Percentiles rank a stretch among this genome's conserved stretches.
Evolutionary conservation across 1,140 invertebrate genomes (phyloP).

Genomic region (Apocrypta bakeri): DNA sequence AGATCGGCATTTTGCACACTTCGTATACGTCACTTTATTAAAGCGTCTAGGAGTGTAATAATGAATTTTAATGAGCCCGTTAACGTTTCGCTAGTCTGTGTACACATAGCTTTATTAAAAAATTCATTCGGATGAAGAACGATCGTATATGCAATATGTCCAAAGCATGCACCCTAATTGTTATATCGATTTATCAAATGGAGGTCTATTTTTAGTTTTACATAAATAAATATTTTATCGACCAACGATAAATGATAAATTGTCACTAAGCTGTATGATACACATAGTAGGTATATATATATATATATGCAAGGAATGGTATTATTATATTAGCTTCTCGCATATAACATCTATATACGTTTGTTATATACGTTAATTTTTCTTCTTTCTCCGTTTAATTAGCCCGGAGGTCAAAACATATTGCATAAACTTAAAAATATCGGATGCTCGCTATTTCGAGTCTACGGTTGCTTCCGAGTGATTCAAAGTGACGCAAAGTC

Average conservation of each 20-base stretch:
- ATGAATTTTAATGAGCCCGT: background rate
- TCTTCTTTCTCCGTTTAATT: background rate
- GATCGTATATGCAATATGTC: no score
- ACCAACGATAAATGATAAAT: background rate
- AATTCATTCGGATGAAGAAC: background rate
- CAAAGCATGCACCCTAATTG: no score
- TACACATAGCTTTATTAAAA: background rate
- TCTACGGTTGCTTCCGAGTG: background rate
- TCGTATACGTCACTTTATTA: background rate
- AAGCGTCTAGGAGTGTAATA: background rate
- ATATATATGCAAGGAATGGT: no score
- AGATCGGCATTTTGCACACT: background rate
- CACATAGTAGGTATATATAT: background rate
- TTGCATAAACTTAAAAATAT: background rate
- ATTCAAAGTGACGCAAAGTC: background rate
- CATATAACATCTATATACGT: no score
- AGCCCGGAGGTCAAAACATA: background rate
- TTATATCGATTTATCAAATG: background rate
- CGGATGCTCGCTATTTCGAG: background rate
- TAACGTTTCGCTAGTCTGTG: background rate
- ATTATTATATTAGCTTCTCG: no score
- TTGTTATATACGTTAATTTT: no score
- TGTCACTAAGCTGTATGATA: background rate
- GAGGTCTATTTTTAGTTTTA: background rate
- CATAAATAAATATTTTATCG: background rate